Evolutionary conservation across 2,113 vertebrate genomes (phyloP).

Genomic region (Lamprotornis superbus): DNA sequence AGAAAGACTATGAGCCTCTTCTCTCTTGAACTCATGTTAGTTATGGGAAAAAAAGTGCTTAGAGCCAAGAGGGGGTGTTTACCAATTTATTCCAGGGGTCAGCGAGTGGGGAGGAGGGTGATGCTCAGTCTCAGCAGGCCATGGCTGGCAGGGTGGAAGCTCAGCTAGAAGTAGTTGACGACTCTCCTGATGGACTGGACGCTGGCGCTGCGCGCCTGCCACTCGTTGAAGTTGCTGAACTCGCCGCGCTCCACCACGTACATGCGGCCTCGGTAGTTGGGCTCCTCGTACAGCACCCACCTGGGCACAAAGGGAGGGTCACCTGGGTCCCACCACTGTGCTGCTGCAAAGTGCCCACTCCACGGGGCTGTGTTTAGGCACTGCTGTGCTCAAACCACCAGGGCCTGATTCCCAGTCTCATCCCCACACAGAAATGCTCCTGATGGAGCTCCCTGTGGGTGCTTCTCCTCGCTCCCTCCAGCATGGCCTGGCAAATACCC

Average conservation of each 20-base stretch:
- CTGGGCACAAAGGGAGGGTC: constrained; percentile 55
- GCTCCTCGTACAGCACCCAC: constrained; percentile 95
- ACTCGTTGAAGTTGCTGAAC: constrained; percentile 82
- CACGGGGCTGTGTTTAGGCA: not conserved
- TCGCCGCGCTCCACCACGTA: constrained; percentile 88
- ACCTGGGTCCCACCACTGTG: not conserved
- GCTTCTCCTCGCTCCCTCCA: fast-evolving
- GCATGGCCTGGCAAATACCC: not conserved
- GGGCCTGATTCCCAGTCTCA: fast-evolving
- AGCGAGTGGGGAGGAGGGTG: not conserved
- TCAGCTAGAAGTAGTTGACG: constrained; percentile 87
- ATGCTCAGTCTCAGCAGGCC: not conserved
- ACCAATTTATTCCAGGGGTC: constrained; percentile 74
- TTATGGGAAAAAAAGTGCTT: not conserved
- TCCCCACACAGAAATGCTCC: not conserved
- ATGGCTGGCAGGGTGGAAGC: not conserved
- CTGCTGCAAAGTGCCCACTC: fast-evolving
- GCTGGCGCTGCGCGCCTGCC: constrained; percentile 85
- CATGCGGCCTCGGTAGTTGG: constrained; percentile 90
- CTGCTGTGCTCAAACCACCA: not conserved
- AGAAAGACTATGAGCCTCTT: not conserved
- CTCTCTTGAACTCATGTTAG: not conserved
- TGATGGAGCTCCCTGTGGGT: not conserved
- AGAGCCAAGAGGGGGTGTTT: not conserved
- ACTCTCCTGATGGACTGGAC: constrained; percentile 89